Conservation (phyloP, 2,888 invertebrate species). For the Acanthosepion esculentum region DNA sequence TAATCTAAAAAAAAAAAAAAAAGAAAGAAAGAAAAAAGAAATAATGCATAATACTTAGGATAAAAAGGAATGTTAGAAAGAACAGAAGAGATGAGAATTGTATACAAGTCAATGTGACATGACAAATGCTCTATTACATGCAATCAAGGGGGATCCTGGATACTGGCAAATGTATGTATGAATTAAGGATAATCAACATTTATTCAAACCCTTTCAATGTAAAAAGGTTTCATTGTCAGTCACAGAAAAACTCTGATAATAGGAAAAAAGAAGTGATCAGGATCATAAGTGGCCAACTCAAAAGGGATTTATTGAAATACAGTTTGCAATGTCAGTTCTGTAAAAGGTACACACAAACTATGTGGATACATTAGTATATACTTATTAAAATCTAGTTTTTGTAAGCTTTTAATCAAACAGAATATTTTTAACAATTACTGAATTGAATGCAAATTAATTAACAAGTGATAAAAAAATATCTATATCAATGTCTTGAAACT, state of each 20-base stretch:
- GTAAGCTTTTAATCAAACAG: not conserved
- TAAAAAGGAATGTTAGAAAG: not conserved
- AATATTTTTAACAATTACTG: not conserved
- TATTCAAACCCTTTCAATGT: not conserved
- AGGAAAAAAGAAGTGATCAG: not conserved
- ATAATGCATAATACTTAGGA: not conserved
- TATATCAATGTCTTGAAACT: not conserved
- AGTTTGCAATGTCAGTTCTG: not conserved
- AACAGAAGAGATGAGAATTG: not conserved
- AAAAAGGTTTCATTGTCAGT: not conserved
- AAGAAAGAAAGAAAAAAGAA: not conserved
- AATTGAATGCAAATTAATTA: not conserved
- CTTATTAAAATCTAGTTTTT: not conserved
- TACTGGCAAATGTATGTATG: not conserved
- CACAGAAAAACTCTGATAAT: not conserved
- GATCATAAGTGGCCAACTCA: not conserved
- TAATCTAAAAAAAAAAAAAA: not conserved
- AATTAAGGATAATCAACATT: not conserved
- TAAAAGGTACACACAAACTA: not conserved
- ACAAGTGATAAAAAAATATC: not conserved
- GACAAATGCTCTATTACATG: not conserved
- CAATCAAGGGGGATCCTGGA: not conserved
- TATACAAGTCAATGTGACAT: slow-evolving; percentile 16
- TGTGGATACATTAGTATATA: not conserved
- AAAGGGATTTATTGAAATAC: not conserved